Evolutionary conservation across 2,113 vertebrate genomes (phyloP), one percentile per base, ranked within the genome.

Genomic region (Triplophysa siluroides): DNA sequence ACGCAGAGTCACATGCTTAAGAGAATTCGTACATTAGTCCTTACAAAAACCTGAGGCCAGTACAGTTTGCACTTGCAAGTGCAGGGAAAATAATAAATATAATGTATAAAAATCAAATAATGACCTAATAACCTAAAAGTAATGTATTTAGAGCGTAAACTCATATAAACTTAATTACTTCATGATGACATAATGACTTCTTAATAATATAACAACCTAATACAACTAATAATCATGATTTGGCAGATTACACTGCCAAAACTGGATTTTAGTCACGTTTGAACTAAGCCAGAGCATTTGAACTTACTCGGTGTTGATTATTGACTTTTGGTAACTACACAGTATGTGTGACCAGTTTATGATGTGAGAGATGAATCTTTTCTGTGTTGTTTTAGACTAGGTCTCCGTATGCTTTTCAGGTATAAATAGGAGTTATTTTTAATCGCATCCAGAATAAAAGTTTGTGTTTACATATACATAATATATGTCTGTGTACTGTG

Each of bases 131-230:
- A 18, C n/a, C 14, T 18, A 16, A 56, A 23, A 14, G 16, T 24
- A 23, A 60, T 60, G 70, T 5, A 38, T 21, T 38, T 38, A 72
- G 11, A 16, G 19, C 10, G 13, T 72, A 56, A 58, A 1, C 26
- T 58, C 38, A 58, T 38, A 72, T 38, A 56, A 72, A 56, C 8
- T 13, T 43, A 73, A 43, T 60, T 60, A 60, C 33, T n/a, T 23
- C 54, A 43, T 61, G 13, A 74, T 43, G n/a, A 61, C 71, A 19
- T 74, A 74, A 58, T 58, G 56, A 14, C 50, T 12, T 21, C 41
- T 16, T 68, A 60, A 73, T 43, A 16, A 33, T 60, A 60, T 73
- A 73, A 73, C 33, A 74, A 16, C 54, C 10, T 74, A 74, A 73
- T 60, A 18, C 70, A 60, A 60, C 70, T 73, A 73, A 74, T 60